phyloP scores from a whole-genome alignment of 2,888 invertebrate genomes.

The Pollenia angustigena region DNA sequence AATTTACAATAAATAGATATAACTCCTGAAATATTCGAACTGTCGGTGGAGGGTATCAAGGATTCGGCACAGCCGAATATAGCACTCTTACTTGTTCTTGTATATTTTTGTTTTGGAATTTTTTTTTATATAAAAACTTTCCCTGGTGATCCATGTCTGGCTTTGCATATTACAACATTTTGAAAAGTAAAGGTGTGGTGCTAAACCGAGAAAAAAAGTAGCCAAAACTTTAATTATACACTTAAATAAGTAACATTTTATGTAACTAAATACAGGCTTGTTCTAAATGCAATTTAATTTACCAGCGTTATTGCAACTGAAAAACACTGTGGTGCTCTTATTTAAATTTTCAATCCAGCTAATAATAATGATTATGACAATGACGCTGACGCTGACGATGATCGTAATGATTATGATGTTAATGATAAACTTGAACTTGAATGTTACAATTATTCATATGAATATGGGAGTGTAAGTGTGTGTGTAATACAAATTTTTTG shows the following conservation, averaged over 20 bases:
- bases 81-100: too few species aligned
- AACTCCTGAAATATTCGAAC: too few species aligned
- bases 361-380: constrained; percentile 30
- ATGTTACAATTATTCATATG: constrained; percentile 68
- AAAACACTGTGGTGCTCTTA: constrained; percentile 8
- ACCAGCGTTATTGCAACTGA: background rate
- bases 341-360: constrained; percentile 29
- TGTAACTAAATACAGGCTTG: constrained; percentile 12
- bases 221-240: background rate
- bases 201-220: background rate
- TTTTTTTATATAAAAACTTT: too few species aligned
- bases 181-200: constrained; percentile 17
- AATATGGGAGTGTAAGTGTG: background rate
- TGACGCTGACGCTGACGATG: background rate
- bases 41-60: too few species aligned
- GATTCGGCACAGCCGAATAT: too few species aligned
- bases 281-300: constrained; percentile 5
- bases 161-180: background rate
- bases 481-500: constrained; percentile 2
- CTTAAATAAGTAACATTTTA: too few species aligned
- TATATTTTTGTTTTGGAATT: too few species aligned
- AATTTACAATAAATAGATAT: too few species aligned
- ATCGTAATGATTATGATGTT: constrained; percentile 26
- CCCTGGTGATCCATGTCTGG: background rate
- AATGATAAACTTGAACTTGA: constrained; percentile 72